Evolutionary conservation across 2,113 vertebrate genomes (phyloP), one percentile per base, ranked within the genome.

Genomic region (Amazona vittata): DNA sequence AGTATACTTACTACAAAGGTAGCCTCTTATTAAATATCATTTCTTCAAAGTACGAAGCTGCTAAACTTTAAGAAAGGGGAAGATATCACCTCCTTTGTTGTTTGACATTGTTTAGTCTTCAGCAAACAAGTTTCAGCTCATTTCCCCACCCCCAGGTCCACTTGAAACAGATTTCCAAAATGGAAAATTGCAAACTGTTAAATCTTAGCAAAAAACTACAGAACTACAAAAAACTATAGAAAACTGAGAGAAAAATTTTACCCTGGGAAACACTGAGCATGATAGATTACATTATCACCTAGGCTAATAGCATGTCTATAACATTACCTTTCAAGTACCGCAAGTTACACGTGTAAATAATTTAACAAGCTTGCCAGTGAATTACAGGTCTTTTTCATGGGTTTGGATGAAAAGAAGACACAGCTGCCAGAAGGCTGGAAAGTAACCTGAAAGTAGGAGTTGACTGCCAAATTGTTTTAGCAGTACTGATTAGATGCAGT

Each of bases 381-480:
- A 84, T 95, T 96, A 63, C 93, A 93, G 92, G 92, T 83, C 84
- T 94, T 96, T 97, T 96, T 76, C 83, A 95, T 81, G 91, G 67
- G 65, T 92, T 97, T 97, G 75, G 59, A 92, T 96, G 93, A 94
- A 93, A 93, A 86, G 46, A 95, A 55, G 41, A 53, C 69, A 55
- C 91, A 97, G 97, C 96, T 98, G 97, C 96, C 63, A 90, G 62
- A 78, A 96, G 71, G 71, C 75, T 95, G 92, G 91, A 94, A 97
- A 94, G 83, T 29, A 76, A 94, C 89, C 93, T 96, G 95, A 97
- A 95, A 94, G 93, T 84, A 88, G 74, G 60, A 93, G 75, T 76
- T 94, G 90, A 59, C 80, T 97, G 96, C 96, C 97, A 98, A 96
- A 90, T 89, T 87, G 22, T 96, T 97, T 95, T 96, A 97, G 91